Evolutionary conservation across 2,113 vertebrate genomes (phyloP).

Genomic region (Microtus oregoni): DNA sequence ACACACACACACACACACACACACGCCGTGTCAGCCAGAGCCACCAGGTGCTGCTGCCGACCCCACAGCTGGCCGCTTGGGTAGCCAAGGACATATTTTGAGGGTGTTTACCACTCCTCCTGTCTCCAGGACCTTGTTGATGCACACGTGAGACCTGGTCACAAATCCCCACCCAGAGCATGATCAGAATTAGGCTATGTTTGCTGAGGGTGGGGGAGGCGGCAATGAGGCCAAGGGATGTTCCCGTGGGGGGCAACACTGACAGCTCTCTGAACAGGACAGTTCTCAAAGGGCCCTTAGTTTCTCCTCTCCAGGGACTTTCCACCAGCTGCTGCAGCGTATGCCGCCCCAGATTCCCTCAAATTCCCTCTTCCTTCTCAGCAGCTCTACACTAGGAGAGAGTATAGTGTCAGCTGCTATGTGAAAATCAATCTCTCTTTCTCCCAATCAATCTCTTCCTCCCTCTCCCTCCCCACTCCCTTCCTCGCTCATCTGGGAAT

Average conservation of each 20-base stretch:
- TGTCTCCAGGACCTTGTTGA: neutral
- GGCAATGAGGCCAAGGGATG: fast-evolving
- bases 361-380: neutral
- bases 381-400: neutral
- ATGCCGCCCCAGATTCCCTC: neutral
- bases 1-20: no score
- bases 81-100: fast-evolving
- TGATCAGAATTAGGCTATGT: fast-evolving
- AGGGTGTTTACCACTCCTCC: neutral
- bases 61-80: neutral
- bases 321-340: neutral
- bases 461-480: neutral
- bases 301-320: neutral
- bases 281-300: neutral
- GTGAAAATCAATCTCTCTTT: neutral
- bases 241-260: fast-evolving
- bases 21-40: neutral
- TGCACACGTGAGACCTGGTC: fast-evolving
- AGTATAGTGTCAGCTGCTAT: constrained; percentile 2
- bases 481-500: neutral
- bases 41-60: neutral
- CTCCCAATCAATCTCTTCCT: neutral
- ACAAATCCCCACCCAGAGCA: neutral
- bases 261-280: neutral
- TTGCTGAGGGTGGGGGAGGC: neutral